These are phyloP conservation scores for Aphelinus atriplicis DNA, from an alignment of 1,140 invertebrate genomes.

Conservation along the genomic window DNA sequence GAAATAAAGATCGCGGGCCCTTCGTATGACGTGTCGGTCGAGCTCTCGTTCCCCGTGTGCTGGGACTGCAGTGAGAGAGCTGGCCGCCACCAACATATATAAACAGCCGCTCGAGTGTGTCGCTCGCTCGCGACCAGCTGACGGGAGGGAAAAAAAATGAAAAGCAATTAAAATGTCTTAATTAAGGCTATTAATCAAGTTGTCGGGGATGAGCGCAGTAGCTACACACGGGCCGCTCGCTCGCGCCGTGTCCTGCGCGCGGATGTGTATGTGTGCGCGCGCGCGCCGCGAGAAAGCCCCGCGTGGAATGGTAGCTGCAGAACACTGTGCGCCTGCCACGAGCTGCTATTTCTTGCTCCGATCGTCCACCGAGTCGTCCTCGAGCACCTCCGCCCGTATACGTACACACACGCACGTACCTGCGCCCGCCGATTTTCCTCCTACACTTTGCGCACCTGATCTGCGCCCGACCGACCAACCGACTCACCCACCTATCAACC, in stretches of 20 bases:
- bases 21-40: slow-evolving; percentile 35
- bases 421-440: neutral
- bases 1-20: no score
- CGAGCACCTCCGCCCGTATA: neutral
- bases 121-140: slow-evolving; percentile 11
- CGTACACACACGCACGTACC: neutral
- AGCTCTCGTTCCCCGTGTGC: no score
- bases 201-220: slow-evolving; percentile 52
- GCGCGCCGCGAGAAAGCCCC: no score
- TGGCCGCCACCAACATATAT: no score
- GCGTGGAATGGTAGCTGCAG: slow-evolving; percentile 52
- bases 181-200: slow-evolving; percentile 66
- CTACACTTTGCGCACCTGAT: no score
- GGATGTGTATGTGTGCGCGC: no score
- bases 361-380: neutral
- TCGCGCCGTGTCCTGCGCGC: slow-evolving; percentile 33
- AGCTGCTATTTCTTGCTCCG: slow-evolving; percentile 55
- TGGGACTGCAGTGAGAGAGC: no score
- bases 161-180: slow-evolving; percentile 66
- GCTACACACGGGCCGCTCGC: slow-evolving; percentile 42
- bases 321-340: slow-evolving; percentile 20
- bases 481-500: no score
- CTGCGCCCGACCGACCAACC: no score
- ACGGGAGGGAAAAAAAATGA: slow-evolving; percentile 58
- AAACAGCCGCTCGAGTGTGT: no score